Conservation (phyloP, 2,888 invertebrate species). For the Plemyria rubiginata region DNA sequence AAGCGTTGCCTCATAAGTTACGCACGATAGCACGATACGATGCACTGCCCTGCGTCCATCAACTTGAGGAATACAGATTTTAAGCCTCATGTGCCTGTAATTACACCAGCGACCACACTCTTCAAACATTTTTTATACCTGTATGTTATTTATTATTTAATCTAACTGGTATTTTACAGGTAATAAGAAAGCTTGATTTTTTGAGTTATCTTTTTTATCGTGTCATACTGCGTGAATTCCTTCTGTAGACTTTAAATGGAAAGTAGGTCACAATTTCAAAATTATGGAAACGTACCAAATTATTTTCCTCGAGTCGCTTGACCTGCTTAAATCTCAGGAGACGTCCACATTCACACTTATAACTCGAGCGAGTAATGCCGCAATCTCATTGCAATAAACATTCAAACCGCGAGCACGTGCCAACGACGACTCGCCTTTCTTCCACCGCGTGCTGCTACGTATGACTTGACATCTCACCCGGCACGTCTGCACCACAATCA, state of each 20-base stretch:
- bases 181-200: background rate
- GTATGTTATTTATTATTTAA: too few relatives aligned
- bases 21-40: too few relatives aligned
- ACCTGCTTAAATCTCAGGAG: slow-evolving; percentile 48
- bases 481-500: slow-evolving; percentile 16
- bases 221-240: slow-evolving; percentile 4
- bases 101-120: too few relatives aligned
- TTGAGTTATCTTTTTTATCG: background rate
- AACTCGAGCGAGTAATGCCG: slow-evolving; percentile 65
- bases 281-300: slow-evolving; percentile 29
- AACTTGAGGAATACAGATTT: too few relatives aligned
- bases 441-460: slow-evolving; percentile 21
- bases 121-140: too few relatives aligned
- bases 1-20: too few relatives aligned
- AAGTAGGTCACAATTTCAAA: slow-evolving; percentile 18
- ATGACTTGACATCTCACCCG: slow-evolving; percentile 18
- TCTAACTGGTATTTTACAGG: too few relatives aligned
- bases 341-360: slow-evolving; percentile 60
- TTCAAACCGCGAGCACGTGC: slow-evolving; percentile 68
- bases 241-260: slow-evolving; percentile 1
- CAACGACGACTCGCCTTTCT: slow-evolving; percentile 57
- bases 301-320: slow-evolving; percentile 27
- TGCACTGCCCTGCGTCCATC: too few relatives aligned
- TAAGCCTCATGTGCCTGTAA: too few relatives aligned
- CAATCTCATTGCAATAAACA: slow-evolving; percentile 78